Percentiles rank a stretch among this genome's conserved stretches.
These are phyloP conservation scores for Orientallactaga bullata DNA, from an alignment of 2,113 vertebrate genomes.

Conservation along the genomic window DNA sequence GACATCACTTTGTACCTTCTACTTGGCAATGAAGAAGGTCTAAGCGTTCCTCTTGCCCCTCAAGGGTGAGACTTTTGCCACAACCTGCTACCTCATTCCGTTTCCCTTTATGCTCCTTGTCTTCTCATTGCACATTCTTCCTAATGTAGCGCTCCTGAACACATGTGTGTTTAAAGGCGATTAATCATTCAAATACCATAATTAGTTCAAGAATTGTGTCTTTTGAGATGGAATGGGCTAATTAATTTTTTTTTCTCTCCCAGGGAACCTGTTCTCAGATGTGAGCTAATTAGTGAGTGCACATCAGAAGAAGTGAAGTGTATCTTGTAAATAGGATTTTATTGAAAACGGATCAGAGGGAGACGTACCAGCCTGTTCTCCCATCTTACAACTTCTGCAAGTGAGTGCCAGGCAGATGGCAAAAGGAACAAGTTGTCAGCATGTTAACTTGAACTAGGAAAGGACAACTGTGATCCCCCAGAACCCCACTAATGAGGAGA, in stretches of 20 bases:
- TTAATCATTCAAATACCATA: conserved; percentile 79
- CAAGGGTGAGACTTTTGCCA: background rate
- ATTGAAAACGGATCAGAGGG: conserved; percentile 77
- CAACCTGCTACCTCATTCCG: background rate
- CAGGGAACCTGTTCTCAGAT: conserved; percentile 74
- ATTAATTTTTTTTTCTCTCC: conserved; percentile 76
- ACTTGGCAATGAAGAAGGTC: background rate
- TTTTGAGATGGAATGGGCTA: conserved; percentile 78
- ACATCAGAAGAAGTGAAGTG: conserved; percentile 77
- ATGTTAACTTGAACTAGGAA: background rate
- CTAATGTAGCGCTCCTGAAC: conserved; percentile 62
- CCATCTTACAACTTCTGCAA: conserved; percentile 20
- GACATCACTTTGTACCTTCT: background rate
- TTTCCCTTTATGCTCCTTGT: background rate
- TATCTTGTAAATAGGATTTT: conserved; percentile 80
- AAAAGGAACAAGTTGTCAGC: conserved; percentile 1
- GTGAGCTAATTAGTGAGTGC: conserved; percentile 77
- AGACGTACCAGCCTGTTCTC: conserved; percentile 38
- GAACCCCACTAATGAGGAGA: background rate
- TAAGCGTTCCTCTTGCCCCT: background rate
- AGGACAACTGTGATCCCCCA: background rate
- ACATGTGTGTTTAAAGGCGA: conserved; percentile 79
- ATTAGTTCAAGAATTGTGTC: conserved; percentile 81
- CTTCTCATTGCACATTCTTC: conserved; percentile 53
- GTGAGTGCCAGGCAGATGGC: background rate